These are phyloP conservation scores for Andrena camellia DNA, from an alignment of 2,888 invertebrate species.

Conservation along the genomic window DNA sequence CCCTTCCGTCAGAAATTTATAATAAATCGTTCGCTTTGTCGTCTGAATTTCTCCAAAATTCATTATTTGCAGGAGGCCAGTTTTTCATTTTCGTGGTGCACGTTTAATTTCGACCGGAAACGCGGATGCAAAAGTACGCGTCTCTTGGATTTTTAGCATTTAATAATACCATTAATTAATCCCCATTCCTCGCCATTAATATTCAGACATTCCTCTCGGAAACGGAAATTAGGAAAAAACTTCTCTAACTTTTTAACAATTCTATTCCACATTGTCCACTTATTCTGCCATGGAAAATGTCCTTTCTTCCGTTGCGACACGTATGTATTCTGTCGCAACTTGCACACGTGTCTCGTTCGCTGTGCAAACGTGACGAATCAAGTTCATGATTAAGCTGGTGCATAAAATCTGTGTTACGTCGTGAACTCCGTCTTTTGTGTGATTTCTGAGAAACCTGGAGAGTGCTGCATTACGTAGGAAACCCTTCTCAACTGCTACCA, in stretches of 20 bases:
- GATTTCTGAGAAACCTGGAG: constrained; percentile 64
- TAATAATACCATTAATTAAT: too few relatives aligned
- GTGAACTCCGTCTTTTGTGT: constrained; percentile 26
- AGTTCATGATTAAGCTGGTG: neutral
- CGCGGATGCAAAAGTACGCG: too few relatives aligned
- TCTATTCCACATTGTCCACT: neutral
- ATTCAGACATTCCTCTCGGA: too few relatives aligned
- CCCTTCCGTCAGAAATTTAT: too few relatives aligned
- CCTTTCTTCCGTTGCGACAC: neutral
- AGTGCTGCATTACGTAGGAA: constrained; percentile 64
- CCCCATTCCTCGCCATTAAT: too few relatives aligned
- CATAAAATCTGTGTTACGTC: constrained; percentile 27
- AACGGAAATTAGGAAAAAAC: too few relatives aligned
- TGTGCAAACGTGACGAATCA: neutral
- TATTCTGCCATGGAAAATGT: neutral
- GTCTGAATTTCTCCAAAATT: too few relatives aligned
- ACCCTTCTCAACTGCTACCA: constrained; percentile 41
- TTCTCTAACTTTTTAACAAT: neutral
- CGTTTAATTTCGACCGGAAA: too few relatives aligned
- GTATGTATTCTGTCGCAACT: neutral
- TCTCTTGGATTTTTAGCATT: too few relatives aligned
- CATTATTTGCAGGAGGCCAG: too few relatives aligned
- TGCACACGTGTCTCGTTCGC: neutral
- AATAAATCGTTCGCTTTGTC: too few relatives aligned
- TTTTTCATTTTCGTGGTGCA: too few relatives aligned